phyloP scores from a whole-genome alignment of 2,888 invertebrate genomes.

The Drosophila helvetica region DNA sequence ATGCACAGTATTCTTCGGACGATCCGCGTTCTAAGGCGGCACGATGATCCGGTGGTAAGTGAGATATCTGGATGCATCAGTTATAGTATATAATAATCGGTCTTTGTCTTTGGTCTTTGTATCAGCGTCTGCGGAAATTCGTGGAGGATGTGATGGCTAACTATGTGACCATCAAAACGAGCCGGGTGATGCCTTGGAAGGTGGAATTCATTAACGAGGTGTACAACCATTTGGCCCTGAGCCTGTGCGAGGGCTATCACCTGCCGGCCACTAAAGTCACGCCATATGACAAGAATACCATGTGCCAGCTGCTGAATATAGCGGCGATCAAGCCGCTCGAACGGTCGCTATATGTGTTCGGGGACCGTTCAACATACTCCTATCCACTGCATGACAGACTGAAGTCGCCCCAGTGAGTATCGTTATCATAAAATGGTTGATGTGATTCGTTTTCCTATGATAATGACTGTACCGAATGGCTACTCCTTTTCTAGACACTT shows the following conservation, averaged over 20 bases:
- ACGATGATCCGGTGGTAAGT: slow-evolving; percentile 42
- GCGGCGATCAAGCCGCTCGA: slow-evolving; percentile 38
- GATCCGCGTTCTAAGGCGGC: slow-evolving; percentile 40
- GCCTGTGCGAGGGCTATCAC: slow-evolving; percentile 50
- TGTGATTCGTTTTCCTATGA: slow-evolving; percentile 30
- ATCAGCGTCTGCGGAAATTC: slow-evolving; percentile 53
- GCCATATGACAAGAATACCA: slow-evolving; percentile 53
- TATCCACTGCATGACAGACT: slow-evolving; percentile 18
- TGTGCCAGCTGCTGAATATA: slow-evolving; percentile 56
- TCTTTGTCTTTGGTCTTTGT: not conserved
- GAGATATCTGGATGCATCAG: no score
- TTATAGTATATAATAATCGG: no score
- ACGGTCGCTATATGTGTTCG: slow-evolving; percentile 41
- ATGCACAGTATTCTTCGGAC: slow-evolving; percentile 61
- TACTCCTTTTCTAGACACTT: slow-evolving; percentile 17
- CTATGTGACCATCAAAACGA: slow-evolving; percentile 65
- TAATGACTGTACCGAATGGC: not conserved
- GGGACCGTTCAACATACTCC: slow-evolving; percentile 41
- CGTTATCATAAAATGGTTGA: not conserved
- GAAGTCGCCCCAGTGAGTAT: not conserved
- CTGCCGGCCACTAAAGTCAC: slow-evolving; percentile 50
- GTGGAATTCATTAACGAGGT: slow-evolving; percentile 70
- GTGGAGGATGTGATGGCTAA: slow-evolving; percentile 64
- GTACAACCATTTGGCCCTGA: slow-evolving; percentile 66
- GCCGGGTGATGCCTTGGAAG: slow-evolving; percentile 70